Conservation (phyloP, 2,888 invertebrate genomes). For the Rutpela maculata region DNA sequence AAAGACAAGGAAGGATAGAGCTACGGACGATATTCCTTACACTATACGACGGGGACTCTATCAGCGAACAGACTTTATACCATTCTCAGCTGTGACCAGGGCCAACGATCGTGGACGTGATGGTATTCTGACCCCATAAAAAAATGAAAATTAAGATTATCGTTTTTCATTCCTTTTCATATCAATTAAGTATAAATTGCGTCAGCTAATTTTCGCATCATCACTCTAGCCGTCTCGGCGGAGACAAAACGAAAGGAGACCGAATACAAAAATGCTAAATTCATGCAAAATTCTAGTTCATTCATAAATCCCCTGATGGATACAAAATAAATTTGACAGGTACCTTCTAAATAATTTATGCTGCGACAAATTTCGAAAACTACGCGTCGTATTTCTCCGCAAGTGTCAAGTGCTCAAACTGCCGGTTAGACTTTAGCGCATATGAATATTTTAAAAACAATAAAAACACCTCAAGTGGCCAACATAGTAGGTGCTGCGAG, state of each 20-base stretch:
- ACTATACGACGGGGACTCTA: no score
- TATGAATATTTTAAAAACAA: slow-evolving; percentile 36
- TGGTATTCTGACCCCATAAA: no score
- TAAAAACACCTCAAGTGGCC: slow-evolving; percentile 26
- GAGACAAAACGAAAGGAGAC: neutral
- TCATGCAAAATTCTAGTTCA: neutral
- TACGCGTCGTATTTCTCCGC: neutral
- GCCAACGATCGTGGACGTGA: no score
- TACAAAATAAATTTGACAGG: neutral
- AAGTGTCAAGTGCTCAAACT: neutral
- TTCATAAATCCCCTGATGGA: neutral
- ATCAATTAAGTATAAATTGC: neutral
- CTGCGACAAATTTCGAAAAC: neutral
- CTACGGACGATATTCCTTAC: no score
- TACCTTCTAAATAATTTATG: neutral
- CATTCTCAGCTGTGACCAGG: no score
- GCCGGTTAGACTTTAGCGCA: slow-evolving; percentile 8
- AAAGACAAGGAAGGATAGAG: no score
- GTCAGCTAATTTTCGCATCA: neutral
- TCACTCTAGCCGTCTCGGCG: neutral
- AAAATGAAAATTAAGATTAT: no score
- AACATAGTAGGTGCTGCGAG: neutral
- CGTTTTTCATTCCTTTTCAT: no score
- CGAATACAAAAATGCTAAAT: neutral
- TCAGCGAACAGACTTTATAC: no score